A percentile compares a stretch with the other conserved stretches of the same genome.
phyloP scores from a whole-genome alignment of 2,888 invertebrate genomes.

The Tortricodes alternella region DNA sequence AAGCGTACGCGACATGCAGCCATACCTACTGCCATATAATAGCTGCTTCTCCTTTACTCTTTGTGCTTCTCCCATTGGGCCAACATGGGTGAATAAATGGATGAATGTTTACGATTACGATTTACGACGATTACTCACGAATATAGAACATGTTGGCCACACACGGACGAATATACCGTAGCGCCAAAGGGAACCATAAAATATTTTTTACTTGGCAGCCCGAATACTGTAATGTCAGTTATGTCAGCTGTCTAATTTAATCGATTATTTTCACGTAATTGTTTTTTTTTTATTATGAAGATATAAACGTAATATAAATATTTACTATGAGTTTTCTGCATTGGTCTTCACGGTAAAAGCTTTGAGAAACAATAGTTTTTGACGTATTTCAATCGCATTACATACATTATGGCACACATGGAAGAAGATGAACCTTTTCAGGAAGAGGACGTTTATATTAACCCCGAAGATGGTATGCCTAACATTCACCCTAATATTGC shows the following conservation, averaged over 20 bases:
- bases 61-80: too few species aligned
- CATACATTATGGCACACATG: conserved; percentile 60
- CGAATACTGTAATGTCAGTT: background rate
- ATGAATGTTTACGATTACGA: too few species aligned
- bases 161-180: too few species aligned
- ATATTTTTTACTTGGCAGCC: background rate
- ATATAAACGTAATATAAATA: conserved; percentile 9
- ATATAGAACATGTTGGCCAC: too few species aligned
- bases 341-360: conserved; percentile 4
- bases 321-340: conserved; percentile 13
- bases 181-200: background rate
- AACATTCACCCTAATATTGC: conserved; percentile 91
- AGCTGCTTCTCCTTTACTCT: too few species aligned
- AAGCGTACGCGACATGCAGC: too few species aligned
- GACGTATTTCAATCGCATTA: background rate
- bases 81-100: too few species aligned
- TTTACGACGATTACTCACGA: too few species aligned
- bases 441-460: conserved; percentile 91
- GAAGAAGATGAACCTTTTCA: conserved; percentile 75
- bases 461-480: conserved; percentile 92
- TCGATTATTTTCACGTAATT: conserved; percentile 32
- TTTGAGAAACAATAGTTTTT: background rate
- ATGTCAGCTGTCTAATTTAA: conserved; percentile 23
- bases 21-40: too few species aligned
- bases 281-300: conserved; percentile 27